These are phyloP conservation scores for Heliornis fulica DNA, from an alignment of 2,113 vertebrate species.

Conservation along the genomic window DNA sequence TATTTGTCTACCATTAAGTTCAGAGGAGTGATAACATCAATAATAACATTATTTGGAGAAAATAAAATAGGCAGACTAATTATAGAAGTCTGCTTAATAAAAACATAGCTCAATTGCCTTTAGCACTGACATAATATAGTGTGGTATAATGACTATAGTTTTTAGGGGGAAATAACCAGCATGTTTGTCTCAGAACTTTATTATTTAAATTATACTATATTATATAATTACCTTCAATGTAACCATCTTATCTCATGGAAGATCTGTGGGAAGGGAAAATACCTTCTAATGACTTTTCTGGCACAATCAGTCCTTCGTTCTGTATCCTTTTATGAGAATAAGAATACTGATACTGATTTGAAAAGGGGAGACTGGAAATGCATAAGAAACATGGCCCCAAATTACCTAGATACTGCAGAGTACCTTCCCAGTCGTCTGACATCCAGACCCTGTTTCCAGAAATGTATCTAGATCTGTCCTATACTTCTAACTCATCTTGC, in stretches of 20 bases:
- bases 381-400: neutral
- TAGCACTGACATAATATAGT: constrained; percentile 18
- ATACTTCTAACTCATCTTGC: neutral
- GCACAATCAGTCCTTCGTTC: constrained; percentile 1
- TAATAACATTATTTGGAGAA: constrained; percentile 16
- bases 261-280: constrained; percentile 11
- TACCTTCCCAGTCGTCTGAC: neutral
- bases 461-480: neutral
- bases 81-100: constrained; percentile 22
- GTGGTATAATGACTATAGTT: neutral
- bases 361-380: neutral
- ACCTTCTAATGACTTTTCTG: constrained; percentile 38
- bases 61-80: constrained; percentile 34
- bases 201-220: constrained; percentile 47
- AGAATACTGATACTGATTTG: constrained; percentile 11
- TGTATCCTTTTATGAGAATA: constrained; percentile 14
- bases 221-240: constrained; percentile 18
- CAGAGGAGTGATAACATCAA: constrained; percentile 21
- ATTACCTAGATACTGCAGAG: neutral
- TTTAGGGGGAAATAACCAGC: constrained; percentile 12
- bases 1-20: constrained; percentile 33
- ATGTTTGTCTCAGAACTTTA: constrained; percentile 39
- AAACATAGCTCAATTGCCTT: constrained; percentile 12
- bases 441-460: neutral
- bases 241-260: constrained; percentile 25